These are phyloP conservation scores for Drosophila pseudoananassae DNA, from an alignment of 1,140 invertebrate genomes.

Conservation along the genomic window DNA sequence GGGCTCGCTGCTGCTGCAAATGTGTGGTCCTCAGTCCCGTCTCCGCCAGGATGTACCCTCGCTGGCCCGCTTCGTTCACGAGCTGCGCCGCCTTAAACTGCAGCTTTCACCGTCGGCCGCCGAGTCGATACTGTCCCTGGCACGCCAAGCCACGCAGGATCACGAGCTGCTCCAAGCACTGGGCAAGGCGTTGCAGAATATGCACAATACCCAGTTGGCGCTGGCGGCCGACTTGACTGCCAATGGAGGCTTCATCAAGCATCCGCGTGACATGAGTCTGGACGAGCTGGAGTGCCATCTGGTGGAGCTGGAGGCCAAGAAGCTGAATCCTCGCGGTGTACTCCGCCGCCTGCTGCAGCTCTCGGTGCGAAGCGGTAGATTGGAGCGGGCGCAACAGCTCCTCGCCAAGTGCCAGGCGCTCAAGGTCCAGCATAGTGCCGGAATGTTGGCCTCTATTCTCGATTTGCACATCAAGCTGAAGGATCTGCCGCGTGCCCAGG, in stretches of 20 bases:
- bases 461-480: constrained; percentile 81
- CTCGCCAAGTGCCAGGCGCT: constrained; percentile 75
- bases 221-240: constrained; percentile 33
- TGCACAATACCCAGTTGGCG: constrained; percentile 46
- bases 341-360: constrained; percentile 84
- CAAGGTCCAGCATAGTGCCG: constrained; percentile 81
- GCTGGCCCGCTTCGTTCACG: constrained; percentile 59
- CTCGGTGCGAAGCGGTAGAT: constrained; percentile 81
- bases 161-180: constrained; percentile 14
- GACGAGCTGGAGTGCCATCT: constrained; percentile 85
- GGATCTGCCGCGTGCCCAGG: constrained; percentile 79
- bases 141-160: constrained; percentile 10
- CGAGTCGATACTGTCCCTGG: constrained; percentile 33
- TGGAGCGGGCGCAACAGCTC: constrained; percentile 83
- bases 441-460: constrained; percentile 84
- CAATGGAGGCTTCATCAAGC: constrained; percentile 61
- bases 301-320: constrained; percentile 84
- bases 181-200: constrained; percentile 52
- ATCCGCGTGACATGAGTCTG: constrained; percentile 84
- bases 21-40: constrained; percentile 61
- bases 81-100: constrained; percentile 57
- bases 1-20: constrained; percentile 60
- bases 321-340: constrained; percentile 84
- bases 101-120: constrained; percentile 62
- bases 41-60: constrained; percentile 51